Percentiles rank a stretch among this genome's conserved stretches.
phyloP scores from a whole-genome alignment of 2,888 invertebrate species.

The Drosophila silvestris region DNA sequence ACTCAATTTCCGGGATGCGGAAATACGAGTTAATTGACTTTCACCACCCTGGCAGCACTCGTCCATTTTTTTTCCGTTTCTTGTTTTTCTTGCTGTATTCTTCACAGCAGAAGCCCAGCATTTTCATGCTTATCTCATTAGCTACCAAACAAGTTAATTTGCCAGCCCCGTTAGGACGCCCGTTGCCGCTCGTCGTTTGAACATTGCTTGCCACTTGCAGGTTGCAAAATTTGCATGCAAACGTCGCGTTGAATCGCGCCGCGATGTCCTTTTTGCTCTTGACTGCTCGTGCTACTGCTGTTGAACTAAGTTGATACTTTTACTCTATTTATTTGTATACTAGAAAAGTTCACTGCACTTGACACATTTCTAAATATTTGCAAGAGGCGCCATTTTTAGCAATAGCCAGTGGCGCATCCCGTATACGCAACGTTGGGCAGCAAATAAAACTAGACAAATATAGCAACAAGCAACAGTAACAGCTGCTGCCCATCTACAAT shows the following conservation, averaged over 20 bases:
- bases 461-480: slow-evolving; percentile 33
- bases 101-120: slow-evolving; percentile 23
- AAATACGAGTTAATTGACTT: slow-evolving; percentile 64
- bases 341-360: slow-evolving; percentile 47
- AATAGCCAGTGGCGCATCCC: slow-evolving; percentile 32
- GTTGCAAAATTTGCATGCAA: slow-evolving; percentile 66
- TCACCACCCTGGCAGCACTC: slow-evolving; percentile 16
- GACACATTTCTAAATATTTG: slow-evolving; percentile 62
- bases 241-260: slow-evolving; percentile 46
- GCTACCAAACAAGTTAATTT: slow-evolving; percentile 76
- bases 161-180: slow-evolving; percentile 51
- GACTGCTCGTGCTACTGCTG: slow-evolving; percentile 36
- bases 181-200: slow-evolving; percentile 43
- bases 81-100: slow-evolving; percentile 1
- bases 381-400: slow-evolving; percentile 28
- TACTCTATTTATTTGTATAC: not conserved
- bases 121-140: slow-evolving; percentile 76
- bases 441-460: slow-evolving; percentile 32
- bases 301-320: slow-evolving; percentile 5
- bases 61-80: slow-evolving; percentile 3
- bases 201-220: slow-evolving; percentile 57
- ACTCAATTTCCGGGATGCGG: slow-evolving; percentile 47
- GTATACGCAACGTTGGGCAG: slow-evolving; percentile 36
- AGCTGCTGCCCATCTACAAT: slow-evolving; percentile 33
- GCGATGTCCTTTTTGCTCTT: slow-evolving; percentile 47